These are phyloP conservation scores for Whitmania pigra DNA, from an alignment of 1,140 invertebrate species.

Conservation along the genomic window DNA sequence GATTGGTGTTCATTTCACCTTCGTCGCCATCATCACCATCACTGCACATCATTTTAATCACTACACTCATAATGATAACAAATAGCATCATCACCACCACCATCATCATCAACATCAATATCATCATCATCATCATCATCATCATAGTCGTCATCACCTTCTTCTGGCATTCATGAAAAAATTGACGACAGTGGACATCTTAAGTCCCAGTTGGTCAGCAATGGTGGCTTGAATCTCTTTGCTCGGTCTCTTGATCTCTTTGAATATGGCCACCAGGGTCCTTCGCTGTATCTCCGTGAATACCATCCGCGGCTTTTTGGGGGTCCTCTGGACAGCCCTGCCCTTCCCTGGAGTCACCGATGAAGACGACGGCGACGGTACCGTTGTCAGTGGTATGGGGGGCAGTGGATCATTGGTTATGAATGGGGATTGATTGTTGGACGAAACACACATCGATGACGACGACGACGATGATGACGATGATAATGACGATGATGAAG, in stretches of 20 bases:
- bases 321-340: slow-evolving; percentile 20
- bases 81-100: not conserved
- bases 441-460: not conserved
- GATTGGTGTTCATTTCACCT: no score
- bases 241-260: slow-evolving; percentile 98
- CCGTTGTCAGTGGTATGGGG: not conserved
- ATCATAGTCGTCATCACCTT: slow-evolving; percentile 46
- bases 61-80: no score
- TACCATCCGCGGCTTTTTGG: slow-evolving; percentile 96
- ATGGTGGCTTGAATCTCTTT: slow-evolving; percentile 99
- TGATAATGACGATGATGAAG: not conserved
- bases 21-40: slow-evolving; percentile 5
- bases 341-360: not conserved
- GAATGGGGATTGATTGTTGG: not conserved
- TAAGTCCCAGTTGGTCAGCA: slow-evolving; percentile 86
- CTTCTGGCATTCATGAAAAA: slow-evolving; percentile 99
- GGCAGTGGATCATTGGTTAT: not conserved
- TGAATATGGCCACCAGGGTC: slow-evolving; percentile 84
- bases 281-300: slow-evolving; percentile 99
- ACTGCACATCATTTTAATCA: not conserved
- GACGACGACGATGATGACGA: not conserved
- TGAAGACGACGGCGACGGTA: not conserved
- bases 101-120: not conserved
- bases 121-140: not conserved
- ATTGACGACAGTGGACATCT: slow-evolving; percentile 96